phyloP scores from a whole-genome alignment of 1,140 invertebrate genomes.

The Gonatopus flavifemur region DNA sequence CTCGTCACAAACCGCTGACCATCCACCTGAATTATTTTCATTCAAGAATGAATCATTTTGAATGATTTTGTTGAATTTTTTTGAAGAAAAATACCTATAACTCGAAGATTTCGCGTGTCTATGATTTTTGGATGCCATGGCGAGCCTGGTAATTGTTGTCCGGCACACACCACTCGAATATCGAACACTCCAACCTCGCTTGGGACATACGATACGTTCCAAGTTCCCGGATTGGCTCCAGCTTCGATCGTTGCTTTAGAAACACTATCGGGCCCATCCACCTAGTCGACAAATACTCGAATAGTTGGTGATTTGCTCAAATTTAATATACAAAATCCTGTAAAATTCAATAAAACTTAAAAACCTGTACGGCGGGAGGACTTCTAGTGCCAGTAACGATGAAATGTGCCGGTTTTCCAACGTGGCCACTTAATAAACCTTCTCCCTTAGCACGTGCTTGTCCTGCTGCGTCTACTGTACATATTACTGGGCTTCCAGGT shows the following conservation, averaged over 20 bases:
- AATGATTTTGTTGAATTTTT: neutral
- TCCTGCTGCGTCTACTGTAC: constrained; percentile 66
- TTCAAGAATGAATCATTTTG: neutral
- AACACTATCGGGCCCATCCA: constrained; percentile 71
- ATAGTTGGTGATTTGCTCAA: neutral
- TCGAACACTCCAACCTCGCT: constrained; percentile 74
- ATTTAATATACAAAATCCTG: too few relatives aligned
- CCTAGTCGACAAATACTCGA: constrained; percentile 29
- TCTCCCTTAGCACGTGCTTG: constrained; percentile 66
- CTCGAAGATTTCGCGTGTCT: constrained; percentile 66
- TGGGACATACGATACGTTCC: constrained; percentile 69
- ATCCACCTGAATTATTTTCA: constrained; percentile 68
- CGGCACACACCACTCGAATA: constrained; percentile 73
- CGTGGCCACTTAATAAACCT: constrained; percentile 63
- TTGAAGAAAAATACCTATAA: constrained; percentile 52
- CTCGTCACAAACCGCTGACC: constrained; percentile 75
- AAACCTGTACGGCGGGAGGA: constrained; percentile 53
- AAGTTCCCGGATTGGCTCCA: constrained; percentile 58
- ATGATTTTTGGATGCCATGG: constrained; percentile 75
- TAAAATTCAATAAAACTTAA: too few relatives aligned
- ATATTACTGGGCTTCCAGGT: constrained; percentile 56
- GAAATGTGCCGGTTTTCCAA: constrained; percentile 54
- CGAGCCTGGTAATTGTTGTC: constrained; percentile 64
- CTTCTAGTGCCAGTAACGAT: constrained; percentile 52
- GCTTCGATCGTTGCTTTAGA: constrained; percentile 60